Evolutionary conservation across 2,888 invertebrate species (phyloP), one percentile per base, ranked within the genome.

Genomic region (Pristionchus fissidentatus): DNA sequence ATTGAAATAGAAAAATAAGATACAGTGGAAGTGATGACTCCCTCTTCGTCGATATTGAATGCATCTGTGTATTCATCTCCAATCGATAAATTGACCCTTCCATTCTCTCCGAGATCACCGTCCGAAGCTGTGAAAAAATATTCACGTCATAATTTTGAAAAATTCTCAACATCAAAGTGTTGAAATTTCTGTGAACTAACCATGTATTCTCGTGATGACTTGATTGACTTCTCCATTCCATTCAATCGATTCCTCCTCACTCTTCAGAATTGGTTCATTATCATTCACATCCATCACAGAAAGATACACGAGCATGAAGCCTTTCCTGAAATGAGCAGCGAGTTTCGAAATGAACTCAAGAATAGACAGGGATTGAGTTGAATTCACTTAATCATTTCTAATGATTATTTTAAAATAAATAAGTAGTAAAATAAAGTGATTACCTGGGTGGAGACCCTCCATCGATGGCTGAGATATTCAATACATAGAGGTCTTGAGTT

Each of bases 361-460:
- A 26, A 15, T 62, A 15, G n/a, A 15, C n/a, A n/a, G n/a, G n/a
- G n/a, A n/a, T n/a, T n/a, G n/a, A n/a, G n/a, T n/a, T n/a, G 10
- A 19, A 62, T 62, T 62, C 26, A 29, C n/a, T 77, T 13, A 49
- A 32, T 66, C 49, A 46, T 82, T 32, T 26, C 35, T 13, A n/a
- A n/a, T n/a, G n/a, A n/a, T n/a, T n/a, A n/a, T n/a, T n/a, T n/a
- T n/a, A n/a, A n/a, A n/a, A n/a, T n/a, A n/a, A n/a, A n/a, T n/a
- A n/a, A n/a, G n/a, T n/a, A n/a, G n/a, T n/a, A n/a, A n/a, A n/a
- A n/a, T n/a, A n/a, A n/a, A n/a, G n/a, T n/a, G 3, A 29, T 66
- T 19, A 82, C 82, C 82, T 82, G 15, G 70, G 29, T 5, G 70
- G 70, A 22, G n/a, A 49, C n/a, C 82, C 82, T 35, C 70, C 82